Conservation (phyloP, 1,140 invertebrate species). For the Potamilus streckersoni region DNA sequence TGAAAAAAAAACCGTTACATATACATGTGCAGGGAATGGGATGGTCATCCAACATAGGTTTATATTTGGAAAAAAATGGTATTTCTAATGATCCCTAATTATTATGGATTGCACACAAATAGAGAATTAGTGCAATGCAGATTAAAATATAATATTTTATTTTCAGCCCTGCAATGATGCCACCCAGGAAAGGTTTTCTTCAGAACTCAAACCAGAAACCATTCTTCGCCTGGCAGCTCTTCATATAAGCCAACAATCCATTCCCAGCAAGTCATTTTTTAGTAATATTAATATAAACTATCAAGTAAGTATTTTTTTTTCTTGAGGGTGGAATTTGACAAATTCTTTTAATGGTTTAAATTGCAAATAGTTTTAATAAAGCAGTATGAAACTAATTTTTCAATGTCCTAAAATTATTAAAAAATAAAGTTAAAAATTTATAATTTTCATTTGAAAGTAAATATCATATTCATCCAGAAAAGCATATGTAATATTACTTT, state of each 20-base stretch:
- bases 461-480: too few relatives aligned
- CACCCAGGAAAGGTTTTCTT: constrained; percentile 88
- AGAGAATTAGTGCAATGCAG: background rate
- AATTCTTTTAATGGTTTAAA: too few relatives aligned
- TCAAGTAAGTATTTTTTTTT: constrained; percentile 81
- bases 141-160: background rate
- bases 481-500: too few relatives aligned
- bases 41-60: too few relatives aligned
- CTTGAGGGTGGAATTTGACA: background rate
- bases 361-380: too few relatives aligned
- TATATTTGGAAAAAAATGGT: too few relatives aligned
- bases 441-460: too few relatives aligned
- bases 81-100: background rate
- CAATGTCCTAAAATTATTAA: too few relatives aligned
- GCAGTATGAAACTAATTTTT: too few relatives aligned
- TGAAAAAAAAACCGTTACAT: too few relatives aligned
- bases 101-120: background rate
- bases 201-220: constrained; percentile 89
- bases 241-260: constrained; percentile 89
- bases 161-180: constrained; percentile 92
- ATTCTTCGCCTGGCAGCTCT: constrained; percentile 86
- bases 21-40: too few relatives aligned
- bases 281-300: constrained; percentile 84
- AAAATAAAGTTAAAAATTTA: too few relatives aligned
- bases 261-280: constrained; percentile 80